Base-by-base conservation (phyloP, 2,113 vertebrate species). In the Spheniscus mendiculus region DNA sequence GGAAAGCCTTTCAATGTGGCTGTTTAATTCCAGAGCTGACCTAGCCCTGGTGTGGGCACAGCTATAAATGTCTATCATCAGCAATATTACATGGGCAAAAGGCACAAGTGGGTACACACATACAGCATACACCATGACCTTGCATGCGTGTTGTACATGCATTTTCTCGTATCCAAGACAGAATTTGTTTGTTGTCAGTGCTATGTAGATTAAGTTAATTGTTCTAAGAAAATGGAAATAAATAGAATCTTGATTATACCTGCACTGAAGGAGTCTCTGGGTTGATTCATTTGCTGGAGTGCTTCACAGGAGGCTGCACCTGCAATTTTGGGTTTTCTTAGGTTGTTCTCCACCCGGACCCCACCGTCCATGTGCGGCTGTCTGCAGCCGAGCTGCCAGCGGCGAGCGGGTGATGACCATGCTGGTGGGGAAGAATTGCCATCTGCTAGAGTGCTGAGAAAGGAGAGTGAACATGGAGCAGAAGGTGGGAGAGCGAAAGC, bases 71-170 rank as follows among this genome's bases (percentile, higher is more conserved):
- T 58, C 44, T 52, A 0, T 53, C 71, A 0, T 53, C 71, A 80
- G 71, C 83, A n/a, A 2, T 18, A 26, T n/a, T 52, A 21, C 22
- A 20, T 0, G 3, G 45, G 26, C 55, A 63, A 12, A 18, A 9
- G 61, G 11, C 52, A 7, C 53, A 61, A 23, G 15, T 29, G 45
- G 34, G 8, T 71, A 52, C 45, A 17, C 44, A 25, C 29, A 9
- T 21, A 17, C 0, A 62, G n/a, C 2, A 0, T 66, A n/a, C 0
- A 1, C 36, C 1, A 0, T 87, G 52, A 69, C 36, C 7, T 52
- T 80, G 30, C 56, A n/a, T 20, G 21, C 0, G 0, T 77, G 34
- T 86, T 83, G 62, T 53, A 40, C 9, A 0, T 47, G 36, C 12
- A 20, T 70, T 70, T 89, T 53, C 22, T 89, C 4, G 2, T 66